These are phyloP conservation scores for Macrostomum lignano DNA, from an alignment of 1,140 invertebrate genomes.

Conservation along the genomic window DNA sequence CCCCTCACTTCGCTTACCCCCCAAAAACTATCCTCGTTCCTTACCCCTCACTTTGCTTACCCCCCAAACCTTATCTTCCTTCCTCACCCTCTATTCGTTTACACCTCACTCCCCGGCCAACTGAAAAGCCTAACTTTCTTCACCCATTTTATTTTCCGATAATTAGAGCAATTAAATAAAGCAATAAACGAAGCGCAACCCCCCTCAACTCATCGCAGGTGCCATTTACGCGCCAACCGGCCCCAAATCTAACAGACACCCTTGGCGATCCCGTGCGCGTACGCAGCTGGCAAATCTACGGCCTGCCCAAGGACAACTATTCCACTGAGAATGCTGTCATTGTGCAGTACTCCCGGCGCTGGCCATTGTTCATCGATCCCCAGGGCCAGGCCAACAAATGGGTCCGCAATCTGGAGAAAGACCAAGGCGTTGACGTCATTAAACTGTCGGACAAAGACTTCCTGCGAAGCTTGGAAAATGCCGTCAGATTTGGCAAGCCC, in stretches of 20 bases:
- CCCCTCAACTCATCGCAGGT: constrained; percentile 11
- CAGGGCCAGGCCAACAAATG: constrained; percentile 30
- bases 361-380: constrained; percentile 29
- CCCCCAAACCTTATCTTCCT: too few species aligned
- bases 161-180: too few species aligned
- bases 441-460: constrained; percentile 33
- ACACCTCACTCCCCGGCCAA: too few species aligned
- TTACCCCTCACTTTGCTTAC: too few species aligned
- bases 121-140: too few species aligned
- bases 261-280: constrained; percentile 27
- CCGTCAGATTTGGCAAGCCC: constrained; percentile 27
- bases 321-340: constrained; percentile 29
- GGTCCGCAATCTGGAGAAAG: constrained; percentile 32
- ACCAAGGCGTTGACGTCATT: constrained; percentile 45
- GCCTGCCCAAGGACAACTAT: constrained; percentile 26
- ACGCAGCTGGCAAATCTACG: constrained; percentile 27
- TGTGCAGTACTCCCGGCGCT: constrained; percentile 22
- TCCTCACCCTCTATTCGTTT: too few species aligned
- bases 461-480: constrained; percentile 29
- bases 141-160: too few species aligned
- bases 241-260: constrained; percentile 14
- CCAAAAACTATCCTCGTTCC: too few species aligned
- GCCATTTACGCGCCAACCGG: constrained; percentile 17
- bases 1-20: too few species aligned
- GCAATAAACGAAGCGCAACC: too few species aligned